These are phyloP conservation scores for Polydrusus cervinus DNA, from an alignment of 2,888 invertebrate genomes.

Conservation along the genomic window DNA sequence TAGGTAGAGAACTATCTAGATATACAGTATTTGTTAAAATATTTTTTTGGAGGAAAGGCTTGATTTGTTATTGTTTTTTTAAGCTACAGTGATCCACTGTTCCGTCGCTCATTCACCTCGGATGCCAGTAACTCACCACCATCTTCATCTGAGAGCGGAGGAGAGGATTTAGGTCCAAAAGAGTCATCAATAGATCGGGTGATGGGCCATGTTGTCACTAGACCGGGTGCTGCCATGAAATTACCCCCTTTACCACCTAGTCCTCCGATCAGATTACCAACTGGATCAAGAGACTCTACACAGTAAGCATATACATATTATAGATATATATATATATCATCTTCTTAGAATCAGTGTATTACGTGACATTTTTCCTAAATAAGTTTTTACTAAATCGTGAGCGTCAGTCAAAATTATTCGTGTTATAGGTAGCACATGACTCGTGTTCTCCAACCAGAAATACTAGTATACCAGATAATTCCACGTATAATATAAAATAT, in stretches of 20 bases:
- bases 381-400: too few relatives aligned
- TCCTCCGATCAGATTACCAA: slow-evolving; percentile 62
- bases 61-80: background rate
- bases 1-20: too few relatives aligned
- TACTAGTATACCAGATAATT: too few relatives aligned
- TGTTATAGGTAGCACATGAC: too few relatives aligned
- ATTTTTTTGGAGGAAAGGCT: too few relatives aligned
- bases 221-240: slow-evolving; percentile 66
- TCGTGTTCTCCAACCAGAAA: too few relatives aligned
- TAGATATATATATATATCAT: too few relatives aligned
- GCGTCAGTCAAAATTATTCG: too few relatives aligned
- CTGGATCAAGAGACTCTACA: slow-evolving; percentile 45
- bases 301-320: slow-evolving; percentile 44
- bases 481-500: too few relatives aligned
- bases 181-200: slow-evolving; percentile 67
- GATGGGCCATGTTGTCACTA: slow-evolving; percentile 68
- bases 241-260: slow-evolving; percentile 69
- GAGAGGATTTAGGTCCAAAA: slow-evolving; percentile 60
- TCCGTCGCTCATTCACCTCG: slow-evolving; percentile 60
- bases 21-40: too few relatives aligned
- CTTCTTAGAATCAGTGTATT: too few relatives aligned
- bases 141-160: slow-evolving; percentile 68
- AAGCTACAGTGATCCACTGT: slow-evolving; percentile 68
- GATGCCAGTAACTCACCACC: slow-evolving; percentile 67
- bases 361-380: too few relatives aligned